Evolutionary conservation across 2,797 vertebrate species (phyloP).

Genomic region (Orestias chungarensis): DNA sequence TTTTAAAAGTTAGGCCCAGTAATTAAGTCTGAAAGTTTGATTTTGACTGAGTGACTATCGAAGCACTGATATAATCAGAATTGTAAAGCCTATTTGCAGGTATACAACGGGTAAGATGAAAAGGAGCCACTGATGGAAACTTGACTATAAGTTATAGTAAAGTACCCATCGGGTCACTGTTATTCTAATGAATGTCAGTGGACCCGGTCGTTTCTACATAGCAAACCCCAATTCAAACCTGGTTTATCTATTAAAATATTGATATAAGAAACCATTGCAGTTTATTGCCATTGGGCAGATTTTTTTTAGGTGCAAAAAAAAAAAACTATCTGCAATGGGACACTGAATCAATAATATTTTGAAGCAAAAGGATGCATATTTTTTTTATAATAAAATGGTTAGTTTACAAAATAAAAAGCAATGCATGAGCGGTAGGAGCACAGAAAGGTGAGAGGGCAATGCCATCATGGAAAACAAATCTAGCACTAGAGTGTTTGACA

Average conservation of each 20-base stretch:
- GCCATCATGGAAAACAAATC: too few relatives aligned
- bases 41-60: background rate
- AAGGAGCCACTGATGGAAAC: background rate
- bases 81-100: background rate
- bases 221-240: background rate
- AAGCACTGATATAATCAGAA: background rate
- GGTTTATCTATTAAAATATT: background rate
- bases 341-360: background rate
- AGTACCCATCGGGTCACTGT: background rate
- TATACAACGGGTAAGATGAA: background rate
- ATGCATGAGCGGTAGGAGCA: background rate
- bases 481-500: background rate
- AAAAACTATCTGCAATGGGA: background rate
- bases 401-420: background rate
- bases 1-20: background rate
- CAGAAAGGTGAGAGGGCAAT: background rate
- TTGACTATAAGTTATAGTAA: background rate
- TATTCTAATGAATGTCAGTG: too few relatives aligned
- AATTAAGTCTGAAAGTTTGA: background rate
- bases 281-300: background rate
- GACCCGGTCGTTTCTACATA: too few relatives aligned
- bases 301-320: background rate
- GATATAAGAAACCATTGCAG: background rate
- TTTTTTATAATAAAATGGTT: background rate
- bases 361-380: background rate